phyloP scores from a whole-genome alignment of 2,797 vertebrate genomes.

The Megalops cyprinoides region DNA sequence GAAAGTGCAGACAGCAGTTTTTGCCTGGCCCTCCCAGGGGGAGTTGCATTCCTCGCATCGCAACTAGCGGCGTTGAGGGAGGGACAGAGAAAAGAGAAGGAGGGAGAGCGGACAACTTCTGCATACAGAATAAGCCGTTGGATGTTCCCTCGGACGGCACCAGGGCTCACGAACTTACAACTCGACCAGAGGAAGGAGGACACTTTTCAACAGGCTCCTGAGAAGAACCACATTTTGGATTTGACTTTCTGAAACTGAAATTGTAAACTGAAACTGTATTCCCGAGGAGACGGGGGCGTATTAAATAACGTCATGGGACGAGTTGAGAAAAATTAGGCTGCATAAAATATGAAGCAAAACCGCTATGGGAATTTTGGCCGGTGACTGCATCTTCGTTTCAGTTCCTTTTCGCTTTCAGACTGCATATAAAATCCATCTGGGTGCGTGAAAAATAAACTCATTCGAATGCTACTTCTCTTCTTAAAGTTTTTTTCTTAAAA shows the following conservation, averaged over 20 bases:
- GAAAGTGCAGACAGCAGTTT: not conserved
- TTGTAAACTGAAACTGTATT: not conserved
- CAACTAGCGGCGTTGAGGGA: slow-evolving; percentile 22
- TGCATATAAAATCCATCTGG: not conserved
- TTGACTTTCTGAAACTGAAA: slow-evolving; percentile 2
- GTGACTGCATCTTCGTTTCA: not conserved
- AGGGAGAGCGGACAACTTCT: not conserved
- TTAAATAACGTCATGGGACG: not conserved
- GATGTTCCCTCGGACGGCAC: not conserved
- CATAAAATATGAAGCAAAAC: not conserved
- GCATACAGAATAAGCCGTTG: not conserved
- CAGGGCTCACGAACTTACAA: not conserved
- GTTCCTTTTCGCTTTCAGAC: not conserved
- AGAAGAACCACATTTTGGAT: not conserved
- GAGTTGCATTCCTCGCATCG: slow-evolving; percentile 13
- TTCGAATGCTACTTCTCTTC: not conserved
- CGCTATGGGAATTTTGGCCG: not conserved
- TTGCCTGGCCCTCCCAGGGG: not conserved
- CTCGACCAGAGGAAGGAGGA: not conserved
- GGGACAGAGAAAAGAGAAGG: not conserved
- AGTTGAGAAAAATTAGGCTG: not conserved
- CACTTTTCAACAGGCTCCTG: not conserved
- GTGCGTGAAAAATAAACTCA: not conserved
- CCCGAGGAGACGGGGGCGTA: too few relatives aligned
- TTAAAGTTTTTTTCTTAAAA: not conserved